Evolutionary conservation across 2,888 invertebrate species (phyloP), one percentile per base, ranked within the genome.

Genomic region (Tetrapedia diversipes): DNA sequence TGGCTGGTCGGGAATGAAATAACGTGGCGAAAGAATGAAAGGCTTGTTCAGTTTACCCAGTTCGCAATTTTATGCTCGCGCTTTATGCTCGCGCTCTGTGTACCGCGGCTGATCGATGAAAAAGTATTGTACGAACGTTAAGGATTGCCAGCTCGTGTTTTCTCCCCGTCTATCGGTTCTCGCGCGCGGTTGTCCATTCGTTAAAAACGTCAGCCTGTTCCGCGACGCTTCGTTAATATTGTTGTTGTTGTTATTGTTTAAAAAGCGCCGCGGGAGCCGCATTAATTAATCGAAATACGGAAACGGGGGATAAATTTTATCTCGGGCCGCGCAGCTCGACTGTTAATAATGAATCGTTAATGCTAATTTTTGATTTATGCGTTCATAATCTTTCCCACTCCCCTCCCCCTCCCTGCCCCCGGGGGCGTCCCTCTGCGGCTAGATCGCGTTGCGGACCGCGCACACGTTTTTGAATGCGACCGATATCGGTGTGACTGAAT

Each of bases 291-390:
- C 75, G 75, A 60, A 75, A 73, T 66, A 60, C 75, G 73, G 75
- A 75, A 75, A 75, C 73, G 49, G 73, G 73, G 75, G 75, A 75
- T 76, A 76, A 76, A 76, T 76, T 74, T 64, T 76, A 75, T 75
- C 75, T 77, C 77, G 63, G n/a, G 34, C 22, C 65, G 45, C 34
- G 64, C 60, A 73, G 59, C 66, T 53, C 68, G 73, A 73, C 73
- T 71, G 72, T 79, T 79, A 77, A 79, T 79, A 79, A 77, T 73
- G 77, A 77, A 77, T 72, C 77, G 79, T 79, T 79, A 79, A 79
- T 79, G 79, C 79, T 79, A 79, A 79, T 79, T 79, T 79, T 79
- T 77, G 79, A 79, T 79, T 77, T 79, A 79, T 77, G 77, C 73
- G 65, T 79, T 69, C 78, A 79, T 78, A 78, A 79, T 78, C 77